A percentile compares a stretch with the other conserved stretches of the same genome.
Evolutionary conservation across 2,113 vertebrate genomes (phyloP).

Genomic region (Albula glossodonta): DNA sequence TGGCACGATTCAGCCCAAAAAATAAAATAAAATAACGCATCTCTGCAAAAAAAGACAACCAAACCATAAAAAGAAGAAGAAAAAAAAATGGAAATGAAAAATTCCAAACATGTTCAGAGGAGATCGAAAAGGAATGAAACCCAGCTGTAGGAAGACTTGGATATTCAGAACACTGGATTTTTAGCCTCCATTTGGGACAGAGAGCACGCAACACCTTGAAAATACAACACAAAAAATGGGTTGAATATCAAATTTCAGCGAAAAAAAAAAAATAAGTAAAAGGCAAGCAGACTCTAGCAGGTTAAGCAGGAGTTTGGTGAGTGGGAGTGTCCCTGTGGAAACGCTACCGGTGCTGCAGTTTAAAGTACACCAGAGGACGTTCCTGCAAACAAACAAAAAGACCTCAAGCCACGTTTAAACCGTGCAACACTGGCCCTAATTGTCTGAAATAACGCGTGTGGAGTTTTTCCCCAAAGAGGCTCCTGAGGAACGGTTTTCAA

Average conservation of each 20-base stretch:
- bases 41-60: background rate
- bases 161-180: background rate
- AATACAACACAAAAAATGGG: background rate
- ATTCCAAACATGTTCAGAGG: background rate
- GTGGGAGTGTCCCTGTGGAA: background rate
- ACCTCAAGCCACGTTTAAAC: background rate
- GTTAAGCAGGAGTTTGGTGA: too few relatives aligned
- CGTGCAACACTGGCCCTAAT: background rate
- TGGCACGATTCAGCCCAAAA: background rate
- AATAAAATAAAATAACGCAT: background rate
- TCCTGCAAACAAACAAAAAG: too few relatives aligned
- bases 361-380: background rate
- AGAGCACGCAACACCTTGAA: background rate
- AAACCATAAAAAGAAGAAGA: background rate
- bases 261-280: background rate
- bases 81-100: background rate
- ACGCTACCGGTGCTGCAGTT: background rate
- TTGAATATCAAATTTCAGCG: background rate
- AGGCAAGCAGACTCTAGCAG: background rate
- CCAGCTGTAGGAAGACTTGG: background rate
- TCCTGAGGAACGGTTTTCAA: background rate
- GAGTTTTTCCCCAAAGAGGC: background rate
- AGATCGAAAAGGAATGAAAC: background rate
- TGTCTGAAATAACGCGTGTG: background rate
- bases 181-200: conserved; percentile 1